Evolutionary conservation across 2,113 vertebrate genomes (phyloP).

Genomic region (Dolichotis patagonum): DNA sequence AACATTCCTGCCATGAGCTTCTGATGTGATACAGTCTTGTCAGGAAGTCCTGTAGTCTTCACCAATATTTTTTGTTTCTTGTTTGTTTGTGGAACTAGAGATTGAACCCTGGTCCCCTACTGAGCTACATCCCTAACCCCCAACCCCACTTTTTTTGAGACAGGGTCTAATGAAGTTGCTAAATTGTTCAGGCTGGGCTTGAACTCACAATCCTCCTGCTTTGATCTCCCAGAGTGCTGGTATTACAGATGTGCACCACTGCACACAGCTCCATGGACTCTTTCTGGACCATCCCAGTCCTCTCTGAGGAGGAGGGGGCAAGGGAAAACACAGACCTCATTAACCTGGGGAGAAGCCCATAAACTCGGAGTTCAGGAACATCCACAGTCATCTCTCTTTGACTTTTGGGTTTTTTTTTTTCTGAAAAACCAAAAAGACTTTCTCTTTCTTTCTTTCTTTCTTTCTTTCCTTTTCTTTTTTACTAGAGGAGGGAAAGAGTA

Average conservation of each 20-base stretch:
- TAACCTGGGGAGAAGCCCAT: neutral
- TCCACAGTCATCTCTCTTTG: neutral
- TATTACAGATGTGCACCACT: neutral
- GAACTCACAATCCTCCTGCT: neutral
- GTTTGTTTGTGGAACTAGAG: neutral
- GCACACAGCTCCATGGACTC: neutral
- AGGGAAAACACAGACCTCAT: neutral
- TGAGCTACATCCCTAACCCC: neutral
- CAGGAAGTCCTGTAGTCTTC: no score
- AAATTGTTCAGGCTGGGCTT: neutral
- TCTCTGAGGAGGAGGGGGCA: neutral
- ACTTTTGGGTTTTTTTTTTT: neutral
- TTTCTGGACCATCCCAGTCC: neutral
- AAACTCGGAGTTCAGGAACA: neutral
- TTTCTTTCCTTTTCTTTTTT: conserved; percentile 39
- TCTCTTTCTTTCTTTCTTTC: neutral
- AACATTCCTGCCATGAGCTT: neutral
- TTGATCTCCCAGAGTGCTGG: neutral
- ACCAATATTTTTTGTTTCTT: neutral
- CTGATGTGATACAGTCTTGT: no score
- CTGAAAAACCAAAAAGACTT: neutral
- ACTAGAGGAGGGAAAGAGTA: neutral
- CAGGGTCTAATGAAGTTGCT: neutral
- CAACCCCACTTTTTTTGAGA: neutral
- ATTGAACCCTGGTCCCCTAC: neutral